Percentiles rank a stretch among this genome's conserved stretches.
These are phyloP conservation scores for Eospalax fontanierii DNA, from an alignment of 2,797 vertebrate genomes.

Conservation along the genomic window DNA sequence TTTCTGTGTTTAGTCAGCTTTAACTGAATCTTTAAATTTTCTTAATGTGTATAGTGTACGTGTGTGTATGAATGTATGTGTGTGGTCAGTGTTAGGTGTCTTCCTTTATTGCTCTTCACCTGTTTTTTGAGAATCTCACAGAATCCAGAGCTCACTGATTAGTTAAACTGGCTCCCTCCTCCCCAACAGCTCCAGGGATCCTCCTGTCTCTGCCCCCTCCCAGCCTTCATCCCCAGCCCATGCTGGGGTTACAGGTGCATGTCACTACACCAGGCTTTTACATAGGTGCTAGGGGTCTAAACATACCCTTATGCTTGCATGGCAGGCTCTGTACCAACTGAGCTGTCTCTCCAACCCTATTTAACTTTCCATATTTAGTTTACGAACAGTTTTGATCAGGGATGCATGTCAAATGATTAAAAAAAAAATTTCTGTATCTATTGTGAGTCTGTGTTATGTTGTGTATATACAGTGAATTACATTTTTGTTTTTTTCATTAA, in stretches of 20 bases:
- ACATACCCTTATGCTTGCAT: background rate
- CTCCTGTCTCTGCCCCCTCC: background rate
- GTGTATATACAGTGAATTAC: no score
- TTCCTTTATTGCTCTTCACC: no score
- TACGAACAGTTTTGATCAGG: no score
- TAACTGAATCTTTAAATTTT: background rate
- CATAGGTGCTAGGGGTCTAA: background rate
- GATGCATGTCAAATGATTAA: no score
- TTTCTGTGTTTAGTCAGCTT: background rate
- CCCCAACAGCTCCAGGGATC: no score
- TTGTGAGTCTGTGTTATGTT: no score
- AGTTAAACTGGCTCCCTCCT: background rate
- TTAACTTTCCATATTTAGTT: no score
- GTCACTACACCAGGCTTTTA: background rate
- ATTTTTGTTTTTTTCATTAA: no score
- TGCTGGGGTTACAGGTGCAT: background rate
- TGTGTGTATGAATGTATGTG: background rate
- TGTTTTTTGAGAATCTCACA: background rate
- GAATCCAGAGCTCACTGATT: background rate
- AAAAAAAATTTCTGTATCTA: no score
- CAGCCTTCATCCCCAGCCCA: no score
- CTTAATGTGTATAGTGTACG: background rate
- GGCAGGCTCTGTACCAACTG: background rate
- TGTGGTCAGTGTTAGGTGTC: background rate
- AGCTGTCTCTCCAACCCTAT: background rate